Evolutionary conservation across 2,888 invertebrate species (phyloP).

Genomic region (Sphaeridia pumilis): DNA sequence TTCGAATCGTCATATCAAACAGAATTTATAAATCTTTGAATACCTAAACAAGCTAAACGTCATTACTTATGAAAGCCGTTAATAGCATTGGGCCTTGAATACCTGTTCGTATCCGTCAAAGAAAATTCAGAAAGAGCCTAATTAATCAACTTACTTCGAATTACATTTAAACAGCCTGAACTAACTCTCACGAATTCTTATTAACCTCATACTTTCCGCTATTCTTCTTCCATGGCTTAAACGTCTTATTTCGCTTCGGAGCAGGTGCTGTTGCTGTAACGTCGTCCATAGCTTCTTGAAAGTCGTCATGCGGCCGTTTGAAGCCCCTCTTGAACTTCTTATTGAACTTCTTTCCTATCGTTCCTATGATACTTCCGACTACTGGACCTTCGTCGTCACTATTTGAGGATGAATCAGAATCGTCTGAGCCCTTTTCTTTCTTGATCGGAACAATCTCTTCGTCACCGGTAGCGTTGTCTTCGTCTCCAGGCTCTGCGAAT

Average conservation of each 20-base stretch:
- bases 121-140: too few species aligned
- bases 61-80: too few species aligned
- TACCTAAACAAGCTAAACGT: too few species aligned
- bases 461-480: neutral
- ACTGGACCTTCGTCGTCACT: neutral
- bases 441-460: neutral
- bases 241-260: neutral
- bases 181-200: too few species aligned
- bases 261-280: neutral
- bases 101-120: too few species aligned
- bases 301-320: constrained; percentile 7
- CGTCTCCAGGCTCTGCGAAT: neutral
- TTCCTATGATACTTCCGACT: constrained; percentile 8
- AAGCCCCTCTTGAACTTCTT: neutral
- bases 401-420: neutral
- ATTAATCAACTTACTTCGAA: too few species aligned
- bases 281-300: constrained; percentile 8
- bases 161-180: too few species aligned
- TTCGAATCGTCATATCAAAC: too few species aligned
- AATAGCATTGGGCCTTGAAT: too few species aligned
- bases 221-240: neutral
- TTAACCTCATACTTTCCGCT: neutral
- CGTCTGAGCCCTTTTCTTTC: neutral
- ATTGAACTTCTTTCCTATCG: constrained; percentile 4
- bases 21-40: too few species aligned